phyloP scores from a whole-genome alignment of 2,797 vertebrate species.

The Enteromius viviparus region DNA sequence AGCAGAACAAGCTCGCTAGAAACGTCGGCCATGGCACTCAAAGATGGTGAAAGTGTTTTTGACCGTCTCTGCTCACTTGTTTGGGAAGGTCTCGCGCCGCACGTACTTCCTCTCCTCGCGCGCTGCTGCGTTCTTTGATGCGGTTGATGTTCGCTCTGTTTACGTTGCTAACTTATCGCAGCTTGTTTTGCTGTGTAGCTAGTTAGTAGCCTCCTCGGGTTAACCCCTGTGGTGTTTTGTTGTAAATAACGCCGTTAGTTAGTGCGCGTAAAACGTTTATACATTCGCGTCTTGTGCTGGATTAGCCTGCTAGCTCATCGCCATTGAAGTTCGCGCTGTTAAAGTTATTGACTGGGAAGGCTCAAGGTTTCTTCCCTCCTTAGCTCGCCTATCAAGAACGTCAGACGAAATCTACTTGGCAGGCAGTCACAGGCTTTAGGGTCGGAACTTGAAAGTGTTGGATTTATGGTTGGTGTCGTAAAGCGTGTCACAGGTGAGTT shows the following conservation, averaged over 20 bases:
- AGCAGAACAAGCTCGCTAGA: constrained; percentile 52
- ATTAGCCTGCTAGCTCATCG: constrained; percentile 34
- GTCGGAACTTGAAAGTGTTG: constrained; percentile 26
- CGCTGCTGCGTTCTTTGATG: constrained; percentile 12
- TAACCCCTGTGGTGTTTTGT: not conserved
- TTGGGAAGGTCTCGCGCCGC: constrained; percentile 41
- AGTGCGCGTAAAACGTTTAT: not conserved
- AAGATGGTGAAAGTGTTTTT: constrained; percentile 44
- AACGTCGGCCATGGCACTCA: constrained; percentile 34
- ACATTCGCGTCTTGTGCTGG: constrained; percentile 1
- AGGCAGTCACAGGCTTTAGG: constrained; percentile 28
- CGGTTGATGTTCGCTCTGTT: not conserved
- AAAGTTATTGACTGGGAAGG: constrained; percentile 29
- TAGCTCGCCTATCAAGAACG: constrained; percentile 12
- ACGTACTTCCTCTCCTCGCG: constrained; percentile 43
- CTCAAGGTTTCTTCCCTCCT: constrained; percentile 28
- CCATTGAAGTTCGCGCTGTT: constrained; percentile 28
- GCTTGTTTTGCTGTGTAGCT: not conserved
- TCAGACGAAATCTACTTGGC: not conserved
- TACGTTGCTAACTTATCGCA: not conserved
- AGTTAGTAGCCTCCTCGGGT: not conserved
- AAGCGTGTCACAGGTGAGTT: constrained; percentile 45
- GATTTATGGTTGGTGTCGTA: constrained; percentile 39
- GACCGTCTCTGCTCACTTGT: constrained; percentile 20
- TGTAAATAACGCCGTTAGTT: not conserved